Evolutionary conservation across 2,113 vertebrate genomes (phyloP), one percentile per base, ranked within the genome.

Genomic region (Hyaena hyaena): DNA sequence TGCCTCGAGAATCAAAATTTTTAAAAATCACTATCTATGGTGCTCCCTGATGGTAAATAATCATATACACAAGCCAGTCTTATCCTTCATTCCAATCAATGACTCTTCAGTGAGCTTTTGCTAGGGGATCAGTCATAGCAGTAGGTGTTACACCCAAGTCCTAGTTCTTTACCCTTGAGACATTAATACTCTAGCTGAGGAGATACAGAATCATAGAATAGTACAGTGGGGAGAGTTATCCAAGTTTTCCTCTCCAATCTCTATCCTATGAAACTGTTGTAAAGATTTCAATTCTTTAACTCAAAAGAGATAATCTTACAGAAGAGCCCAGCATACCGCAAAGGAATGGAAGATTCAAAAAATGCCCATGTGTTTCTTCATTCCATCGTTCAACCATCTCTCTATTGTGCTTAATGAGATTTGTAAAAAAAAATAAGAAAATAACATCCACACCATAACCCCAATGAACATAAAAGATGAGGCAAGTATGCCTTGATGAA

Each of bases 371-470:
- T n/a, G 1, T 10, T 69, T 24, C 10, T n/a, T 82, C 8, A 2
- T 58, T 65, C 16, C 31, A 4, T 55, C 63, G 23, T 77, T 73
- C 74, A 63, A 31, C 33, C n/a, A 33, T 50, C 50, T 53, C 81
- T 48, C 53, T 7, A 19, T 24, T 84, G 16, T 45, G 43, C 16
- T 92, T 10, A n/a, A 7, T n/a, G 45, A 85, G 21, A 16, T n/a
- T 88, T 74, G 79, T 26, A 96, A 93, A 93, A 48, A 45, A 48
- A 61, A 81, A 43, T 26, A 68, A 39, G 45, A 55, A 96, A 71
- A 92, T 15, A 69, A 87, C 33, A 21, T 0, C 31, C 81, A 39
- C 53, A 69, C 9, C 58, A 53, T 85, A 73, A 77, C 28, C 39
- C 76, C 82, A 48, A 9, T 28, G 19, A 91, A 63, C 7, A 31